These are phyloP conservation scores for Chaetorhynchus papuensis DNA, from an alignment of 2,113 vertebrate genomes.

Conservation along the genomic window DNA sequence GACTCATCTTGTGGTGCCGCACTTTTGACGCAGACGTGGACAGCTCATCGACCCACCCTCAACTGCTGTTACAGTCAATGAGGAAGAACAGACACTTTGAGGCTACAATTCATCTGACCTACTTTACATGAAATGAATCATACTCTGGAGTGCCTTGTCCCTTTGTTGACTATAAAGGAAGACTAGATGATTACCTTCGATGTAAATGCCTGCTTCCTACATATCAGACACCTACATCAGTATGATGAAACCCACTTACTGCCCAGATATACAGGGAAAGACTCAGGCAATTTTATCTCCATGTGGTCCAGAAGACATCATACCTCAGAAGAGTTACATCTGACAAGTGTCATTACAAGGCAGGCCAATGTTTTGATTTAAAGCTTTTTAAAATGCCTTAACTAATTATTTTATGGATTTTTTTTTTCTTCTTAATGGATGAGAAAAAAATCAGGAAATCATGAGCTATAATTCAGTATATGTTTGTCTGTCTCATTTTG, in stretches of 20 bases:
- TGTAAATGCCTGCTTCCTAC: neutral
- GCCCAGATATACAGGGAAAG: neutral
- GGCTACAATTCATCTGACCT: slow-evolving; percentile 37
- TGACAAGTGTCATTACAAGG: neutral
- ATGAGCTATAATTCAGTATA: neutral
- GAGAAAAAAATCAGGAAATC: neutral
- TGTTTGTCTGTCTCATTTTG: neutral
- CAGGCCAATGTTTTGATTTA: neutral
- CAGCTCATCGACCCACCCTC: neutral
- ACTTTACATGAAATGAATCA: slow-evolving; percentile 56
- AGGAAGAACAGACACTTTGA: slow-evolving; percentile 1
- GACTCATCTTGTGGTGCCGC: neutral
- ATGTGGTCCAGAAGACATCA: neutral
- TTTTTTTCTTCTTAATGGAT: neutral
- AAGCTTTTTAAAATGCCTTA: neutral
- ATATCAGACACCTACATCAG: neutral
- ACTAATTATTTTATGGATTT: neutral
- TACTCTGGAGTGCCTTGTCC: neutral
- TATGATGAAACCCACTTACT: neutral
- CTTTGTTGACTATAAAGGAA: neutral
- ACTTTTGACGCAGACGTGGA: neutral
- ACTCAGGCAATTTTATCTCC: neutral
- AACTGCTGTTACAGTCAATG: neutral
- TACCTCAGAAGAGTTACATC: neutral
- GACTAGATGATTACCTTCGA: neutral